Evolutionary conservation across 2,113 vertebrate genomes (phyloP).

Genomic region (Rhea pennata): DNA sequence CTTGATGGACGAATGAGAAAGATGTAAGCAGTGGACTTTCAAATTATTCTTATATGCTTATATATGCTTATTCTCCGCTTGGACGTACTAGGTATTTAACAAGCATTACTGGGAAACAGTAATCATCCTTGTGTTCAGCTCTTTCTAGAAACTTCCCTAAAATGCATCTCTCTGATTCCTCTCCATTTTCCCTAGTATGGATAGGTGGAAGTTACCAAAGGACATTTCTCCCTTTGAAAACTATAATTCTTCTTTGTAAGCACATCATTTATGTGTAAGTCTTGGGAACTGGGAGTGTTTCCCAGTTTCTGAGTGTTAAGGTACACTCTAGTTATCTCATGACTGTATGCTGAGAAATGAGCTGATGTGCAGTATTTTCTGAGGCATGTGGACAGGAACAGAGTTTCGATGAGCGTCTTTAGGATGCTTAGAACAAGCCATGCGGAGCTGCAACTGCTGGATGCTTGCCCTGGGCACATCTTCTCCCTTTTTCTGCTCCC

Average conservation of each 20-base stretch:
- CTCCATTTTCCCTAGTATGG: rapidly evolving
- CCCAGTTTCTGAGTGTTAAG: background rate
- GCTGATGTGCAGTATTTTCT: too few relatives aligned
- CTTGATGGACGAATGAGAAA: background rate
- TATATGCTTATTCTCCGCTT: background rate
- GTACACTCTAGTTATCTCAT: background rate
- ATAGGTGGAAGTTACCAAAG: background rate
- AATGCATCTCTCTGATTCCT: background rate
- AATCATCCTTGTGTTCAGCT: background rate
- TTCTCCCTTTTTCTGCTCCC: background rate
- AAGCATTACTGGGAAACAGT: background rate
- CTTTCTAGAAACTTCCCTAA: background rate
- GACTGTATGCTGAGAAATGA: background rate
- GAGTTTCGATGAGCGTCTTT: background rate
- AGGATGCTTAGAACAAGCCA: background rate
- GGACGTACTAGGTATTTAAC: background rate
- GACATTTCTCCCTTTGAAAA: background rate
- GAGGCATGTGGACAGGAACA: background rate
- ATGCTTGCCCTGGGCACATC: background rate
- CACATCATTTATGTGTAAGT: background rate
- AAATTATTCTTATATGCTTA: too few relatives aligned
- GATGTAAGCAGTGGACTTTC: background rate
- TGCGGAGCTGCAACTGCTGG: background rate
- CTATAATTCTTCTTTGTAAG: background rate
- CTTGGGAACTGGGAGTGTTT: background rate